These are phyloP conservation scores for Drosophila borborema DNA, from an alignment of 2,888 invertebrate genomes.

Conservation along the genomic window DNA sequence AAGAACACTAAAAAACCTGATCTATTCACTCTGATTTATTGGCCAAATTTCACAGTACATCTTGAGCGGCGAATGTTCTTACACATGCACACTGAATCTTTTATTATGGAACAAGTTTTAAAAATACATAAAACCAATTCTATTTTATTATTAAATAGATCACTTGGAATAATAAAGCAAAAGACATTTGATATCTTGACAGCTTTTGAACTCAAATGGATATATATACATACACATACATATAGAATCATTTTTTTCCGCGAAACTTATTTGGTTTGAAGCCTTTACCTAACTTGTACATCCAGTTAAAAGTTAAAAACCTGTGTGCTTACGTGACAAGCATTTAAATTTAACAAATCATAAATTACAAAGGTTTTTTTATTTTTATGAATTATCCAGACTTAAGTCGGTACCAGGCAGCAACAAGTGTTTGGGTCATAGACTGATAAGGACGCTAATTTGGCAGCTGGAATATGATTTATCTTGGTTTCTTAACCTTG, in stretches of 20 bases:
- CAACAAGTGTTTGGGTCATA: background rate
- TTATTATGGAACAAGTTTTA: conserved; percentile 5
- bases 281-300: conserved; percentile 5
- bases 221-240: background rate
- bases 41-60: background rate
- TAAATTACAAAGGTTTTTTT: conserved; percentile 23
- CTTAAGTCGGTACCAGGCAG: conserved; percentile 12
- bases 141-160: background rate
- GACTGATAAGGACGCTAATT: conserved; percentile 9
- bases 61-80: background rate
- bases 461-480: conserved; percentile 15
- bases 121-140: conserved; percentile 2
- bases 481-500: conserved; percentile 40
- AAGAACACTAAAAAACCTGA: background rate
- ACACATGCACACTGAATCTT: conserved; percentile 16
- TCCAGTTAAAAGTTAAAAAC: conserved; percentile 15
- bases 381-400: background rate
- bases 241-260: conserved; percentile 1
- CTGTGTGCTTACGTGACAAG: conserved; percentile 7
- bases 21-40: conserved; percentile 1
- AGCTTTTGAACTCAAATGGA: background rate
- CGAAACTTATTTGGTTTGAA: conserved; percentile 10
- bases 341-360: conserved; percentile 9
- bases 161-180: background rate
- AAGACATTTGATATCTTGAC: background rate